These are phyloP conservation scores for Ctenomys sociabilis DNA, from an alignment of 2,113 vertebrate species.

Conservation along the genomic window DNA sequence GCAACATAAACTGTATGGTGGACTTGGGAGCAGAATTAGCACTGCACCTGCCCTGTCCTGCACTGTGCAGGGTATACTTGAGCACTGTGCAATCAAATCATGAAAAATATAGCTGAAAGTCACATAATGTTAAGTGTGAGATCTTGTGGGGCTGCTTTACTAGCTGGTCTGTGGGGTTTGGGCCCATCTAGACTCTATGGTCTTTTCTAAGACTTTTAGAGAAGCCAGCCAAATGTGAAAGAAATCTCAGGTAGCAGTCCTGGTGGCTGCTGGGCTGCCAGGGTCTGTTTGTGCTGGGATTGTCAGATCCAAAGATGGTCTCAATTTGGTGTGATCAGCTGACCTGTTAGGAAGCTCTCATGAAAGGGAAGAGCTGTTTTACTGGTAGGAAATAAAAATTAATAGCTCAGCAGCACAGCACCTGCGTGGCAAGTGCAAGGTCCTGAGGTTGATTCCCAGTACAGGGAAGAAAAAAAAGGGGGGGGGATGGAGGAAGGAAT, in stretches of 20 bases:
- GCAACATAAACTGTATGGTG: neutral
- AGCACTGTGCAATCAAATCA: neutral
- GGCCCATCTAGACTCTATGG: neutral
- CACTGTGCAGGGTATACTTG: neutral
- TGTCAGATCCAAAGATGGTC: neutral
- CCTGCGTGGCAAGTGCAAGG: too few species aligned
- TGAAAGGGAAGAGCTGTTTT: conserved; percentile 51
- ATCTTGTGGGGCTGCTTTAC: neutral
- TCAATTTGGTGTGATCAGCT: conserved; percentile 15
- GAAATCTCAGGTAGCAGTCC: neutral
- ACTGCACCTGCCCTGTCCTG: neutral
- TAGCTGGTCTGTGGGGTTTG: neutral
- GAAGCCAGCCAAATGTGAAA: neutral
- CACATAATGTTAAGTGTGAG: neutral
- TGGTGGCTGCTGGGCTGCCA: neutral
- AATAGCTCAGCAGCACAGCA: neutral
- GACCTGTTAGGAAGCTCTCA: conserved; percentile 13
- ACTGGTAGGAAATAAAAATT: conserved; percentile 8
- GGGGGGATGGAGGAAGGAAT: neutral
- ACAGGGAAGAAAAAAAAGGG: too few species aligned
- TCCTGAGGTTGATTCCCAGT: too few species aligned
- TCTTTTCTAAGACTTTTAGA: neutral
- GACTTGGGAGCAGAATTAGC: neutral
- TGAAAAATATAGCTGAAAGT: neutral
- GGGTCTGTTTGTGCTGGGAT: neutral